Conservation (phyloP, 92 coral and sea anemone genomes). For the Umimayanthus kanabou region DNA sequence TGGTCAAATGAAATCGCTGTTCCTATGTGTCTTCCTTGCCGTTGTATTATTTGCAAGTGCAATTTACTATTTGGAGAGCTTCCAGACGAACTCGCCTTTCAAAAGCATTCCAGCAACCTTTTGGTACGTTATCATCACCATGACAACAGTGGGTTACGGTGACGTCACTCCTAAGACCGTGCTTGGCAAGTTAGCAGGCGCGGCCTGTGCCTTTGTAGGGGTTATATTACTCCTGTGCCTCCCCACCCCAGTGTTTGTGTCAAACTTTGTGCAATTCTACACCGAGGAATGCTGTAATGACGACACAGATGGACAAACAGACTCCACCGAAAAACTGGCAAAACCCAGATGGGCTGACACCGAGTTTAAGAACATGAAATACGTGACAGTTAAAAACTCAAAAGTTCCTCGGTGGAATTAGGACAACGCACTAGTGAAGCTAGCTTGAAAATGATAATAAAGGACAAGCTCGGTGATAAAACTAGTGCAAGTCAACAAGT, state of each 20-base stretch:
- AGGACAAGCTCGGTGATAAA: not conserved
- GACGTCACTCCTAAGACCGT: conserved; percentile 79
- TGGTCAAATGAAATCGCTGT: conserved; percentile 67
- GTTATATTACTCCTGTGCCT: conserved; percentile 74
- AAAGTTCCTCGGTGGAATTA: not conserved
- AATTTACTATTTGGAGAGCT: conserved; percentile 68
- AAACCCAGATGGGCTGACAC: conserved; percentile 1
- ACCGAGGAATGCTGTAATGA: conserved; percentile 47
- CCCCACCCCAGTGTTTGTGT: conserved; percentile 86
- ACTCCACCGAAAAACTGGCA: not conserved
- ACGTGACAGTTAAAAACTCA: conserved; percentile 21
- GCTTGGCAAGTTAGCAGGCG: conserved; percentile 74
- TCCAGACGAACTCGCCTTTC: conserved; percentile 44
- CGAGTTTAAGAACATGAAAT: conserved; percentile 23
- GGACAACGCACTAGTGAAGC: not conserved
- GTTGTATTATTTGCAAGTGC: conserved; percentile 78
- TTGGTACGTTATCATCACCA: conserved; percentile 87
- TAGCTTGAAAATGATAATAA: not conserved
- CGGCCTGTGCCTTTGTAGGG: conserved; percentile 79
- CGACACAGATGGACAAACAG: not conserved
- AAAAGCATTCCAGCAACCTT: conserved; percentile 81
- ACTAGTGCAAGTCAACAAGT: not conserved
- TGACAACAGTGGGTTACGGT: conserved; percentile 98
- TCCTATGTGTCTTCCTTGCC: conserved; percentile 67
- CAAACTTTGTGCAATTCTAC: conserved; percentile 78